Conservation (phyloP, 1,140 invertebrate species). For the Parapsyche elsis region DNA sequence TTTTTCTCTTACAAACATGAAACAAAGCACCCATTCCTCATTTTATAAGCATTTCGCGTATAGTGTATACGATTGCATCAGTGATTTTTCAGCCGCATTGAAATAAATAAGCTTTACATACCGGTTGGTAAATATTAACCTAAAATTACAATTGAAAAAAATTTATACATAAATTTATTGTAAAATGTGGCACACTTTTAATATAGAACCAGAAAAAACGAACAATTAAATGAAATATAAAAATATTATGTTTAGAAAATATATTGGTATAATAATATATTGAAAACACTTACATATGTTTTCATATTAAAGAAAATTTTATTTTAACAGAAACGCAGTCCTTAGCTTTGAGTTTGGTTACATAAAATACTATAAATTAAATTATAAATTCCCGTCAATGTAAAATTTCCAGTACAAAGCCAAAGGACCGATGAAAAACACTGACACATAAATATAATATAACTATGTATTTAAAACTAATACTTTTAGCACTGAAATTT, state of each 20-base stretch:
- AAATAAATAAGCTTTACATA: background rate
- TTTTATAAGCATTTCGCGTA: conserved; percentile 36
- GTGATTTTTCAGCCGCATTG: background rate
- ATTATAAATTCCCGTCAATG: too few relatives aligned
- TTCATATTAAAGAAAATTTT: too few relatives aligned
- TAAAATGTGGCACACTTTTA: conserved; percentile 5
- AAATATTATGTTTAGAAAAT: conserved; percentile 14
- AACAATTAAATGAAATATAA: background rate
- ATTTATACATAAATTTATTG: background rate
- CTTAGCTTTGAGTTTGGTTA: too few relatives aligned
- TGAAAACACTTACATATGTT: too few relatives aligned
- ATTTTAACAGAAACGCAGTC: too few relatives aligned
- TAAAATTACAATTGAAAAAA: background rate
- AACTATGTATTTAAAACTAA: background rate
- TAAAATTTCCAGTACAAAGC: too few relatives aligned
- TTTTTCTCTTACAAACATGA: conserved; percentile 35
- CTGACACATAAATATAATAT: background rate
- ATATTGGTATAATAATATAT: background rate
- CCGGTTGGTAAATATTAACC: background rate
- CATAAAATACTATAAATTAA: background rate
- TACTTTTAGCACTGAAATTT: background rate
- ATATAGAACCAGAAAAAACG: background rate
- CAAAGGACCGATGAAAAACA: background rate
- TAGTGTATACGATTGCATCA: background rate
- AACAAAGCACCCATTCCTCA: conserved; percentile 40